Base-by-base conservation (phyloP, 2,888 invertebrate genomes). In the Acronicta leporina region DNA sequence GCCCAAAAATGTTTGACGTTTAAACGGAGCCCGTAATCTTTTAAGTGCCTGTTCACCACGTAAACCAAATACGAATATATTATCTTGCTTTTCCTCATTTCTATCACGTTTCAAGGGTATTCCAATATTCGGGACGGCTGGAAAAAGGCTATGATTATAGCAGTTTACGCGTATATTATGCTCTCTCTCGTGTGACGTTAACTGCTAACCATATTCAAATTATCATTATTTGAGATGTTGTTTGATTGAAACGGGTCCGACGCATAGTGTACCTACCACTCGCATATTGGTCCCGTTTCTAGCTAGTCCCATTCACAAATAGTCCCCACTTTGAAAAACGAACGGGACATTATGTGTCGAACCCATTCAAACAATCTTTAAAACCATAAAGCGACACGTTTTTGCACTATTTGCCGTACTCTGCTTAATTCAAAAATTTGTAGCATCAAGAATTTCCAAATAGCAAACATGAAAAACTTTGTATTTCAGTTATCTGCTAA, bases 1-100 rank as follows among this genome's bases (percentile, higher is more conserved):
- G 11, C 14, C 10, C 25, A 14, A 55, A 58, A 49, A 30, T 57
- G n/a, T 51, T 47, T 61, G 33, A 50, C 40, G 44, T 58, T 56
- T 58, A 35, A 58, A 52, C 25, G 50, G 15, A 20, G 46, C n/a
- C 44, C 44, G 56, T 74, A 66, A 75, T 73, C 73, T 75, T 62
- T 66, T 68, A 62, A 74, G 73, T 75, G 68, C 54, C 20, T 51
- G 44, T 58, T 63, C 43, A 55, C 49, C 50, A 61, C 63, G 42
- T 56, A 66, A 49, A 61, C 51, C 35, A 41, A 60, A 60, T 52
- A 54, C 47, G 57, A 63, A 64, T 67, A 70, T 38, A 70, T 67
- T 69, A 69, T 66, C 40, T 16, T 10, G 20, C 16, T 68, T 51
- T 38, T 68, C 52, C 62, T 60, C 47, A 62, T 63, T 69, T 61